A percentile compares a stretch with the other conserved stretches of the same genome.
Conservation (phyloP, 2,888 invertebrate genomes). For the Spilarctia lutea region DNA sequence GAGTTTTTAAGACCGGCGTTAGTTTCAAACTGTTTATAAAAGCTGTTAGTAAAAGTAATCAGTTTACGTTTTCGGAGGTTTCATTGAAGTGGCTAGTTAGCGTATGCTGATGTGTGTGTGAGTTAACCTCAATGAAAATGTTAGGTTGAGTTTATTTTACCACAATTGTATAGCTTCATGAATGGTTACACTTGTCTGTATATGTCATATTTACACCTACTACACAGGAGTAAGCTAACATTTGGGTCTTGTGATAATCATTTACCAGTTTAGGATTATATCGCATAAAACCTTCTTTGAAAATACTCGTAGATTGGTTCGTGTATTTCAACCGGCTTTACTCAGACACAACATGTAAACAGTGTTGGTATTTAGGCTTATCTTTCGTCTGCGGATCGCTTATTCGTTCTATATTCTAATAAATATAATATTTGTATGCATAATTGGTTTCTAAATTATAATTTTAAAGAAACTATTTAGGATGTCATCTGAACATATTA, state of each 20-base stretch:
- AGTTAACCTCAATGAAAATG: neutral
- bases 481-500: conserved; percentile 6
- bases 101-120: neutral
- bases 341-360: neutral
- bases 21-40: conserved; percentile 13
- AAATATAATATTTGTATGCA: neutral
- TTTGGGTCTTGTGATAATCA: neutral
- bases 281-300: neutral
- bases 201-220: neutral
- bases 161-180: neutral
- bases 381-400: neutral
- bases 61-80: conserved; percentile 5
- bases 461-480: neutral
- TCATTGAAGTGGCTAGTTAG: neutral
- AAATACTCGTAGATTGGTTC: neutral
- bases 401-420: neutral
- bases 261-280: neutral
- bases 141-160: neutral
- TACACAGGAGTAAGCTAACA: neutral
- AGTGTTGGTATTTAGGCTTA: neutral
- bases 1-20: conserved; percentile 10
- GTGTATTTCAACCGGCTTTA: neutral
- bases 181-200: neutral
- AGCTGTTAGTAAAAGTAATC: neutral
- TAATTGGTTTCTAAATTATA: neutral